phyloP scores from a whole-genome alignment of 2,113 vertebrate species.

The Leucoraja erinaceus region DNA sequence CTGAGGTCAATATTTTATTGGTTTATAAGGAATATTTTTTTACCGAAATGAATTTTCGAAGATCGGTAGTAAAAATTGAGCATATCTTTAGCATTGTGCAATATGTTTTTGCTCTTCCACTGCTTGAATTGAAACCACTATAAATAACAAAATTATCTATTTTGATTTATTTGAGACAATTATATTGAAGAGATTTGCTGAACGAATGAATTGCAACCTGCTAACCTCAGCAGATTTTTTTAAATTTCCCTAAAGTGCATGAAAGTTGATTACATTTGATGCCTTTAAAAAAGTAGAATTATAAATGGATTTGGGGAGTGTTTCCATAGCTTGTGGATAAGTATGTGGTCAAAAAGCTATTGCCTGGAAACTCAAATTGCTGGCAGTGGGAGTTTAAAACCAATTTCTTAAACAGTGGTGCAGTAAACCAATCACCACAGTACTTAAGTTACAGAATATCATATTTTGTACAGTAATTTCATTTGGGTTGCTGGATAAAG shows the following conservation, averaged over 20 bases:
- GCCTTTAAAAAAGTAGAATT: not conserved
- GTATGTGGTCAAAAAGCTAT: not conserved
- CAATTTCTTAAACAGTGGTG: not conserved
- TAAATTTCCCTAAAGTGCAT: not conserved
- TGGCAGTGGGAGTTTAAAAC: not conserved
- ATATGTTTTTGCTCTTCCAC: slow-evolving; percentile 6
- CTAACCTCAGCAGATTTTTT: not conserved
- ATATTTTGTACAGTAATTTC: slow-evolving; percentile 4
- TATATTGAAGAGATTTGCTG: not conserved
- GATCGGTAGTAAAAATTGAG: not conserved
- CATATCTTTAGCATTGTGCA: not conserved
- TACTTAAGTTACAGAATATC: not conserved
- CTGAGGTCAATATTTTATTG: not conserved
- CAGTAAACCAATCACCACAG: not conserved
- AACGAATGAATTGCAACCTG: not conserved
- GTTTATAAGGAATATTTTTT: not conserved
- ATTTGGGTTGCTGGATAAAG: not conserved
- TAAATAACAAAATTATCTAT: not conserved
- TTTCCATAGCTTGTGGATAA: slow-evolving; percentile 1
- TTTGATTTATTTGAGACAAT: slow-evolving; percentile 7
- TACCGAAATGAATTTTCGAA: slow-evolving; percentile 6
- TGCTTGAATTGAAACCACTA: not conserved
- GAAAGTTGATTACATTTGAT: not conserved
- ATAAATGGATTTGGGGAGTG: not conserved
- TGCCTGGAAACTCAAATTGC: not conserved